Conservation (phyloP, 2,113 vertebrate genomes). For the Cheirogaleus medius region DNA sequence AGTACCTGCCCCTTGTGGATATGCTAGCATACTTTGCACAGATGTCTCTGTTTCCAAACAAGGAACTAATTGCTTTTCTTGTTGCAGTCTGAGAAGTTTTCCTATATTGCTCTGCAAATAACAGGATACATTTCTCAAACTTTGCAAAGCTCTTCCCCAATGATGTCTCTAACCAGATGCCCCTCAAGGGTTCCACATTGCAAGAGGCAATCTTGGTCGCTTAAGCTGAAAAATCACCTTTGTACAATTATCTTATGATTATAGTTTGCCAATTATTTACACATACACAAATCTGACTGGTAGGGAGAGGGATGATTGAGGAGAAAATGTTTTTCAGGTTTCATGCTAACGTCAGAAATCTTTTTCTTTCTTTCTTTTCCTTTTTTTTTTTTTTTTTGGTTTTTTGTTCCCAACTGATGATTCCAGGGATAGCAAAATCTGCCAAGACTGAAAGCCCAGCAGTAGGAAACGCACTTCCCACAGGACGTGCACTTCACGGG, state of each 20-base stretch:
- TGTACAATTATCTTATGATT: background rate
- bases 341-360: background rate
- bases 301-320: background rate
- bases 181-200: background rate
- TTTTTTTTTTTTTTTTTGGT: background rate
- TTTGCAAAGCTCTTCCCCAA: constrained; percentile 73
- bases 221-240: constrained; percentile 34
- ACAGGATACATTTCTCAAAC: constrained; percentile 80
- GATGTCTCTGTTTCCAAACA: constrained; percentile 85
- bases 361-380: background rate
- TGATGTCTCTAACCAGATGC: constrained; percentile 49
- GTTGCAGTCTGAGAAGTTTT: constrained; percentile 82
- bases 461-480: constrained; percentile 43
- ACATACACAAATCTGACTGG: background rate
- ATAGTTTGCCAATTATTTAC: background rate
- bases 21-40: constrained; percentile 82
- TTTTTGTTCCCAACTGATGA: background rate
- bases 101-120: constrained; percentile 78
- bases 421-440: background rate
- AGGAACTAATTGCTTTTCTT: constrained; percentile 85
- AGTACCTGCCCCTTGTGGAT: constrained; percentile 82
- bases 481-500: background rate
- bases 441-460: background rate
- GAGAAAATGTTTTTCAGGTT: background rate
- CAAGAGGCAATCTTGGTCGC: background rate